Percentiles rank a stretch among this genome's conserved stretches.
These are phyloP conservation scores for Pseudois nayaur DNA, from an alignment of 2,113 vertebrate genomes.

Conservation along the genomic window DNA sequence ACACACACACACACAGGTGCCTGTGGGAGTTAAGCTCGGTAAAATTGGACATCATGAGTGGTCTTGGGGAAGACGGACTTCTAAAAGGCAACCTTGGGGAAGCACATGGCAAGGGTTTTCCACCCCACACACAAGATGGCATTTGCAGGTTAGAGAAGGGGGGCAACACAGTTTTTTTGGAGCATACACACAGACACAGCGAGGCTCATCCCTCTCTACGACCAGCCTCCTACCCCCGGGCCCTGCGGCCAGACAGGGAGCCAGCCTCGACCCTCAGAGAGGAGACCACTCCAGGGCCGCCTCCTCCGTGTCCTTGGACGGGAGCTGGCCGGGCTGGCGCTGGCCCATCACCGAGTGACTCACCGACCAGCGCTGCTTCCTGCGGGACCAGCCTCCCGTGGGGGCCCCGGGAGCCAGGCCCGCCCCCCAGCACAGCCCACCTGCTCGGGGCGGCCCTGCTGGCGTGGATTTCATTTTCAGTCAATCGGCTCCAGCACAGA, in stretches of 20 bases:
- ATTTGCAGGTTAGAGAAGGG: too few species aligned
- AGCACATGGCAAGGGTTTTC: background rate
- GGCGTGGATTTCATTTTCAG: background rate
- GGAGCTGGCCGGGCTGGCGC: fast-evolving
- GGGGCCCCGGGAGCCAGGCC: background rate
- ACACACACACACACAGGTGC: background rate
- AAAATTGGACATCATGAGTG: background rate
- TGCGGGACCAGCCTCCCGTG: background rate
- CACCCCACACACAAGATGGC: background rate
- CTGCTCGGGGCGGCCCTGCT: background rate
- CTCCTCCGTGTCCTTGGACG: fast-evolving
- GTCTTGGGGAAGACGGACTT: background rate
- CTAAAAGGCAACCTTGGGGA: background rate
- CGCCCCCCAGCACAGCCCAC: fast-evolving
- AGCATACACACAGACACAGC: fast-evolving
- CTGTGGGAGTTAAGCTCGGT: background rate
- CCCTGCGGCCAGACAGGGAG: fast-evolving
- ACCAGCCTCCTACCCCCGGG: fast-evolving
- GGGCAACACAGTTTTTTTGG: background rate
- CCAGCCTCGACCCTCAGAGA: background rate
- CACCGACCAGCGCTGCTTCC: too few species aligned
- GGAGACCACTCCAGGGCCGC: fast-evolving
- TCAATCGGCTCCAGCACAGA: background rate
- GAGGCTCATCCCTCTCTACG: fast-evolving
- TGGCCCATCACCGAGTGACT: fast-evolving